Base-by-base conservation (phyloP, 2,888 invertebrate genomes). In the Mallateleia sp. region DNA sequence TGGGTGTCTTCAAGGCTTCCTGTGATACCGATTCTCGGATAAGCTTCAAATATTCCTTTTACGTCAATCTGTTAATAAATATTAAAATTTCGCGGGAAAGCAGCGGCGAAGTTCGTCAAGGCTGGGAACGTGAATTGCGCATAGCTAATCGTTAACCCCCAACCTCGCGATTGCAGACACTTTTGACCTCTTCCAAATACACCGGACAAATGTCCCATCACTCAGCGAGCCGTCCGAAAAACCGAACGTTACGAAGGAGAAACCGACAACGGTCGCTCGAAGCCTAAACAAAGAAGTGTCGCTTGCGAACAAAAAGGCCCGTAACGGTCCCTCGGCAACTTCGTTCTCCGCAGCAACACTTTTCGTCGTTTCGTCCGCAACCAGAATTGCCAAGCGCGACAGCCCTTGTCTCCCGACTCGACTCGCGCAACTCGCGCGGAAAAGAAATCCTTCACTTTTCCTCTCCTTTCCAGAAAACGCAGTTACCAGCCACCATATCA, bases 241-340 rank as follows among this genome's bases (percentile, higher is more conserved):
- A 50, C 32, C 18, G n/a, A 22, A 14, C 56, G 24, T n/a, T 11
- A 62, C n/a, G n/a, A n/a, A n/a, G n/a, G n/a, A n/a, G n/a, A 52
- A 64, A 75, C 62, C 38, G 50, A 74, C 60, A 60, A 60, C 60
- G 60, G 22, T 50, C 18, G 60, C 0, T n/a, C 6, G 64, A 34
- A 34, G 38, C 45, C 54, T 72, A 58, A 58, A 58, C 71, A 72
- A 72, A 72, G 58, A 72, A 72, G 58, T 72, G 71, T 72, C 71
- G 58, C 34, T 72, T 9, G 18, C 7, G 18, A 38, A 58, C 28
- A 24, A 58, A 72, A 72, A 72, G 32, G 6, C 32, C 14, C 56
- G 47, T 67, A 78, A 67, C 67, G 67, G 78, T n/a, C n/a, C n/a
- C n/a, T 67, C 34, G 8, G 11, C 25, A 3, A 34, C 34, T 60